These are phyloP conservation scores for Drosophila borborema DNA, from an alignment of 2,888 invertebrate species.

Conservation along the genomic window DNA sequence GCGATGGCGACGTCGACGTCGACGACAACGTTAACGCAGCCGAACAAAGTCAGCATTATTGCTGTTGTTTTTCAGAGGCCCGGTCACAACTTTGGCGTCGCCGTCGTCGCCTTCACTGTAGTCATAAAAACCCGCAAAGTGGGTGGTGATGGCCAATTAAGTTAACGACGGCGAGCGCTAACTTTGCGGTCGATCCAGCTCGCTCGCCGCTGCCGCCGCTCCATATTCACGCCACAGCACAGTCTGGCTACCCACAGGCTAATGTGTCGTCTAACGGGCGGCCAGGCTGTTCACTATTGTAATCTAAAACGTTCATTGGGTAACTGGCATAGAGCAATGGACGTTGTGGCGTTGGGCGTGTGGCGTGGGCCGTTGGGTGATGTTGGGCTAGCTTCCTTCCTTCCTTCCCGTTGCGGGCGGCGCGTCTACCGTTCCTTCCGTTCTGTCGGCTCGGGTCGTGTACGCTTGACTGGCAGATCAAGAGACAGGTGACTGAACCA, in stretches of 20 bases:
- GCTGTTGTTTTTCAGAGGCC: slow-evolving; percentile 44
- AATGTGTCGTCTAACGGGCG: slow-evolving; percentile 54
- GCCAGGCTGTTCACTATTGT: slow-evolving; percentile 68
- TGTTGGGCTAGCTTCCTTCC: slow-evolving; percentile 48
- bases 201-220: slow-evolving; percentile 39
- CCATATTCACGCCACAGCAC: slow-evolving; percentile 18
- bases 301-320: slow-evolving; percentile 80
- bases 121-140: slow-evolving; percentile 78
- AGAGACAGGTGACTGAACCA: slow-evolving; percentile 83
- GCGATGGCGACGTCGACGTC: slow-evolving; percentile 50
- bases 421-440: slow-evolving; percentile 30
- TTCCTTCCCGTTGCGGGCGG: slow-evolving; percentile 49
- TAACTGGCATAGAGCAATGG: slow-evolving; percentile 37
- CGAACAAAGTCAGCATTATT: slow-evolving; percentile 44
- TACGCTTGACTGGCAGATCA: slow-evolving; percentile 80
- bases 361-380: slow-evolving; percentile 20
- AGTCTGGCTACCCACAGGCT: slow-evolving; percentile 42
- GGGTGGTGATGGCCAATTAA: slow-evolving; percentile 78
- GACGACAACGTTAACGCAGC: slow-evolving; percentile 39
- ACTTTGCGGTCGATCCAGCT: slow-evolving; percentile 71
- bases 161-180: slow-evolving; percentile 77
- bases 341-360: not conserved
- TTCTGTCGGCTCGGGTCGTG: slow-evolving; percentile 60
- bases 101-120: slow-evolving; percentile 37
- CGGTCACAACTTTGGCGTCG: slow-evolving; percentile 17